Evolutionary conservation across 2,797 vertebrate species (phyloP), one percentile per base, ranked within the genome.

Genomic region (Psittacula echo): DNA sequence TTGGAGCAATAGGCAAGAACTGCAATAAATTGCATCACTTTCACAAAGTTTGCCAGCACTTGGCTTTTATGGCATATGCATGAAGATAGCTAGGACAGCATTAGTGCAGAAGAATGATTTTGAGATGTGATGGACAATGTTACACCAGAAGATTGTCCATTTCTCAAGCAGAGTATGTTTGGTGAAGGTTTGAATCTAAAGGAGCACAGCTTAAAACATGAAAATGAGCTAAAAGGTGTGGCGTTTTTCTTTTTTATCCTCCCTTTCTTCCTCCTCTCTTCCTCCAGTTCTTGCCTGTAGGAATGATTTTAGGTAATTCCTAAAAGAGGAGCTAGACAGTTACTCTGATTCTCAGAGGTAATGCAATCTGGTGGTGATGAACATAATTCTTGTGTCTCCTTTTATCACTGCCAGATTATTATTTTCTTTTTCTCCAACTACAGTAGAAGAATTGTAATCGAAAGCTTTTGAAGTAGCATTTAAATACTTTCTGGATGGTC

Each of bases 11-110:
- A 62, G 8, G 90, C 45, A 95, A 95, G 73, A 88, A 91, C 41
- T 94, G 80, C 58, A 93, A 91, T 73, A 93, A 96, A 91, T 96
- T 95, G 91, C 91, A 96, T 95, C 95, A 96, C 73, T 81, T 93
- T 18, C 22, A 30, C 10, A 54, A 42, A 88, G 70, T 91, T 86
- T 90, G 62, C 50, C 90, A 90, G 87, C 20, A 37, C 26, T 53
- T 44, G 7, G 37, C 30, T 76, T 79, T 42, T 42, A 89, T 3
- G 51, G 66, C 4, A 80, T 4, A 2, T 0, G 4, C 10, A 7
- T 13, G 32, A 70, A 48, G 7, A 72, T 21, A 65, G 62, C 29
- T 85, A 51, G 18, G 48, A 34, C 30, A 47, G 58, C 45, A 58
- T 53, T n/a, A 41, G 30, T 26, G 48, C 16, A 66, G 45, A 72